A percentile compares a stretch with the other conserved stretches of the same genome.
These are phyloP conservation scores for Megaleporinus macrocephalus DNA, from an alignment of 2,113 vertebrate genomes.

Conservation along the genomic window DNA sequence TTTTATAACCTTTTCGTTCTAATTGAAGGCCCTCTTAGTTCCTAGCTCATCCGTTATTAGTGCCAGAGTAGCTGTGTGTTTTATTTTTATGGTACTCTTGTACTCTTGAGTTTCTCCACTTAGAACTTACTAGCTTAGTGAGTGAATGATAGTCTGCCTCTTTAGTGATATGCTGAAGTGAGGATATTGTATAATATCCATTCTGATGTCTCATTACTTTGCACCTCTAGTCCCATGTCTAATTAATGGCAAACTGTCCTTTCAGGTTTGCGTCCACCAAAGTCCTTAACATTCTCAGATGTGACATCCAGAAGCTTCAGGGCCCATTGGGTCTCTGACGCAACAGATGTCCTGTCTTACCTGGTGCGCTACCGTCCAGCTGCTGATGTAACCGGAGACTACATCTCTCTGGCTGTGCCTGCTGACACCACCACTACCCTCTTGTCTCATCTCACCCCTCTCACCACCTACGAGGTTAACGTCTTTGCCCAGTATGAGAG, in stretches of 20 bases:
- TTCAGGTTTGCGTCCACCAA: conserved; percentile 87
- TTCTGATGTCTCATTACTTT: neutral
- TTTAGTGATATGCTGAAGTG: too few species aligned
- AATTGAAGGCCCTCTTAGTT: neutral
- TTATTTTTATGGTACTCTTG: neutral
- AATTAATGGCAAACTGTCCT: conserved; percentile 20
- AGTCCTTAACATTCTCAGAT: conserved; percentile 86
- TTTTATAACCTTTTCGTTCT: conserved; percentile 23
- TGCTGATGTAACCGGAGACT: conserved; percentile 78
- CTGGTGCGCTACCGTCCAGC: conserved; percentile 89
- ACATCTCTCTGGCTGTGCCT: conserved; percentile 84
- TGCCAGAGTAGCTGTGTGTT: neutral
- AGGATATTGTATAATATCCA: neutral
- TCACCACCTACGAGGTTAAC: conserved; percentile 89
- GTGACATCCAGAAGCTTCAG: conserved; percentile 93
- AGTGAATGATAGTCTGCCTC: too few species aligned
- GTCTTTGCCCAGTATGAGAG: conserved; percentile 92
- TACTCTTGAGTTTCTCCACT: neutral
- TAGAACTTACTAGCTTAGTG: too few species aligned
- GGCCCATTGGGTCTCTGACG: conserved; percentile 84
- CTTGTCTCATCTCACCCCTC: conserved; percentile 84
- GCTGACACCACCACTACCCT: conserved; percentile 78
- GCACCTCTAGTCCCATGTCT: neutral
- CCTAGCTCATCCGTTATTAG: neutral
- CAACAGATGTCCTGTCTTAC: conserved; percentile 82